Base-by-base conservation (phyloP, 2,888 invertebrate species). In the Norana najaformis region DNA sequence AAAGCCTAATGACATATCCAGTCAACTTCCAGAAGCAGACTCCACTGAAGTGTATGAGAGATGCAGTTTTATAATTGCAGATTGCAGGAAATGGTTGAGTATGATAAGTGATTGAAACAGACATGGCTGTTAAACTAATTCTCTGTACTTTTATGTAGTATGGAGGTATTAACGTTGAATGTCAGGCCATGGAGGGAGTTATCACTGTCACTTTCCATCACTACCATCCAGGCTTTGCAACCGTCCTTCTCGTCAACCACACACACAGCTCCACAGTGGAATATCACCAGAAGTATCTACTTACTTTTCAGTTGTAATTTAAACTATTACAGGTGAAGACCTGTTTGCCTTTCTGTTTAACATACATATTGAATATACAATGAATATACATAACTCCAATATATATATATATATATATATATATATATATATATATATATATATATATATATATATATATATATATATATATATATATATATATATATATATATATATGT, bases 181-280 rank as follows among this genome's bases (percentile, higher is more conserved):
- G 98, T 88, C 97, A 98, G 94, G 96, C 98, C 82, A 97, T 97
- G 83, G 99, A 99, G 95, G 97, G 98, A 82, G 97, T 97, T n/a
- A 96, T 97, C 82, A 97, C 98, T 94, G 96, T 99, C 91, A 97
- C 97, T 89, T 96, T 99, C 92, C 96, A 97, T 0, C 96, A 96
- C 92, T 99, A 98, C 95, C 96, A 96, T 93, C 96, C 96, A 88
- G 98, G 98, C 0, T 97, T 97, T 95, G 98, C 99, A 34, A 97
- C 99, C 1, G 98, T 97, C 0, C 95, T 98, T 41, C 95, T 99
- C 90, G 96, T 99, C 92, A 99, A 99, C 95, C 97, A 97, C 94
- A 95, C 95, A 4, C 96, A 97, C 0, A 94, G 95, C 16, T 95
- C 96, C 91, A 94, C 96, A 0, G 95, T 98, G 91, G 96, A 96